Evolutionary conservation across 2,797 vertebrate species (phyloP), one percentile per base, ranked within the genome.

Genomic region (Eidolon dupreanum): DNA sequence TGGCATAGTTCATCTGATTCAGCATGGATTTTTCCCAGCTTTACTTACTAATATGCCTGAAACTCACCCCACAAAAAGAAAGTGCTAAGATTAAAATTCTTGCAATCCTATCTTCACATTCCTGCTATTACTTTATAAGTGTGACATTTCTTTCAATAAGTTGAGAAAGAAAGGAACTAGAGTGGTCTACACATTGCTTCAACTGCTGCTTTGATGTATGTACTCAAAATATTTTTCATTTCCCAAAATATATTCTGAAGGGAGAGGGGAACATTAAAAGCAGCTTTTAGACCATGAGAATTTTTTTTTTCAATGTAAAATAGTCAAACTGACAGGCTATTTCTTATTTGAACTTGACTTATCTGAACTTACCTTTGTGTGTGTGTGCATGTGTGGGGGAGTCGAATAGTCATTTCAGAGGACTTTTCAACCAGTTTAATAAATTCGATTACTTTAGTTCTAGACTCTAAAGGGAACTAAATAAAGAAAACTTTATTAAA

Each of bases 221-320:
- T 8, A 68, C 59, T 73, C 33, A 81, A 92, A 93, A 83, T 91
- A 95, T 49, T 87, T 82, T 49, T 94, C 81, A 51, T 88, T 83
- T 95, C 28, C 28, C 51, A 74, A 96, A 94, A 96, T 66, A 85
- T 36, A 93, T 82, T 96, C 88, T 38, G 81, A 36, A 41, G 88
- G 26, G 11, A 36, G 59, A 24, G 15, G 36, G 5, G 13, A 33
- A 24, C 59, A 78, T 82, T 81, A 75, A 94, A 96, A 78, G 22
- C 53, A 61, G n/a, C 49, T 57, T 91, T 82, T 92, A 59, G 75
- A 16, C 57, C 0, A 0, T 66, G 86, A 95, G 43, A 75, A 38
- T 33, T 1, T 1, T 24, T 65, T 88, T 26, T 8, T 13, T 49
- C 77, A 16, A 17, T 55, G 6, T 36, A 12, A 96, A 96, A 53